Evolutionary conservation across 1,140 invertebrate genomes (phyloP), one percentile per base, ranked within the genome.

Genomic region (Ganaspis sp.): DNA sequence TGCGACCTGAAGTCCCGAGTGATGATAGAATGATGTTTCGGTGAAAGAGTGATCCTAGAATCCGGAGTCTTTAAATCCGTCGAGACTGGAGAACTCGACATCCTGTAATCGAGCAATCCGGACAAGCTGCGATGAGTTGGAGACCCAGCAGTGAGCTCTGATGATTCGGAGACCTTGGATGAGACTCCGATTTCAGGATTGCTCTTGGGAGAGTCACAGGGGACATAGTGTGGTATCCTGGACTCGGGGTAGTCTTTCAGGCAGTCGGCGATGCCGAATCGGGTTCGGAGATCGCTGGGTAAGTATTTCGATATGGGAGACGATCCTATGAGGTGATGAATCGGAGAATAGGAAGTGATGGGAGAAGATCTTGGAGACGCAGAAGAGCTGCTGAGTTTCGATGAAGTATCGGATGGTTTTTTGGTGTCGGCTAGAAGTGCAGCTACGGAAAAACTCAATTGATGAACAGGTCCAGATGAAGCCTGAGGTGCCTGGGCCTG

Each of bases 401-500:
- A 64, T 0, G 58, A 64, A 12, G 26, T 64, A 26, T 74, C 71
- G n/a, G 78, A 38, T 19, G 80, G 54, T 11, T 84, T 87, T 34
- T 77, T 88, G 6, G 89, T 91, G 78, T 92, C 89, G 1, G 90
- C 91, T 2, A 92, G 70, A 3, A 93, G 84, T 0, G 92, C 88
- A 0, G 90, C 92, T n/a, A 92, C 92, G 69, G 90, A 92, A 82
- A 93, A 93, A 73, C 91, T 92, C 38, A 93, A 83, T 49, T 85
- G 83, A 15, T 90, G 90, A 70, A 82, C 83, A 37, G 83, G 84
- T 54, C 83, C 73, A 9, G 82, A 23, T 17, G 86, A 83, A 23
- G 86, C 77, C 70, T 84, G 82, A 15, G 83, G 82, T 23, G 83
- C 86, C 75, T 86, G 81, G 0, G 84, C 83, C 74, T 85, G 85